phyloP scores from a whole-genome alignment of 2,113 vertebrate genomes.

The Misgurnus mizolepis region DNA sequence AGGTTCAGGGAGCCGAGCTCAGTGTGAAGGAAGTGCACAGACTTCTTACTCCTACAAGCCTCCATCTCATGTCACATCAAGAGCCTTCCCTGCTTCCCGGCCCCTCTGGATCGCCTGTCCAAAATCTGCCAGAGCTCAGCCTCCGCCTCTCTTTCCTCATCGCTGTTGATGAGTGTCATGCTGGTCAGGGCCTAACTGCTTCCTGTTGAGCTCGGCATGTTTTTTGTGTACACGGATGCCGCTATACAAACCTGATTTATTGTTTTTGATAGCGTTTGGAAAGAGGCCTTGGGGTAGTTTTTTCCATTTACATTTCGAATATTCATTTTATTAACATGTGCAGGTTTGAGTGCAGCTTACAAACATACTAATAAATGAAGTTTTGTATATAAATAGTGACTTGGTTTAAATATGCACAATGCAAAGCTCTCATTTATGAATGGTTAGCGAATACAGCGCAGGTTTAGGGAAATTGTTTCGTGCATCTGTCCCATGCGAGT shows the following conservation, averaged over 20 bases:
- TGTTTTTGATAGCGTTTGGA: slow-evolving; percentile 30
- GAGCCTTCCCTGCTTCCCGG: slow-evolving; percentile 32
- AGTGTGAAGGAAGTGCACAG: slow-evolving; percentile 31
- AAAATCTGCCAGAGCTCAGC: slow-evolving; percentile 48
- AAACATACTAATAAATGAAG: too few species aligned
- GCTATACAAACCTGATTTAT: slow-evolving; percentile 9
- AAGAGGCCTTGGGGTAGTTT: background rate
- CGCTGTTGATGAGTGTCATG: slow-evolving; percentile 45
- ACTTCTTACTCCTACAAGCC: slow-evolving; percentile 50
- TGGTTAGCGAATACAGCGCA: background rate
- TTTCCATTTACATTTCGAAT: background rate
- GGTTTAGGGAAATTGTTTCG: background rate
- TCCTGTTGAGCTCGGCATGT: slow-evolving; percentile 23
- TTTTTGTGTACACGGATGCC: slow-evolving; percentile 32
- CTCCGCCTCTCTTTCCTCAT: slow-evolving; percentile 38
- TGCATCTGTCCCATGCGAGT: background rate
- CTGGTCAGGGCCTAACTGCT: slow-evolving; percentile 19
- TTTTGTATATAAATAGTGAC: background rate
- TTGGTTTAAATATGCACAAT: background rate
- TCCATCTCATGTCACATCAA: slow-evolving; percentile 53
- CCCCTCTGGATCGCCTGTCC: slow-evolving; percentile 56
- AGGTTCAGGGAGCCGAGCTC: slow-evolving; percentile 41
- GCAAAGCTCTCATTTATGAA: too few species aligned
- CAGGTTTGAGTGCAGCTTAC: too few species aligned
- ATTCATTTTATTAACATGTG: too few species aligned